Conservation (phyloP, 2,113 vertebrate genomes). For the Perca flavescens region DNA sequence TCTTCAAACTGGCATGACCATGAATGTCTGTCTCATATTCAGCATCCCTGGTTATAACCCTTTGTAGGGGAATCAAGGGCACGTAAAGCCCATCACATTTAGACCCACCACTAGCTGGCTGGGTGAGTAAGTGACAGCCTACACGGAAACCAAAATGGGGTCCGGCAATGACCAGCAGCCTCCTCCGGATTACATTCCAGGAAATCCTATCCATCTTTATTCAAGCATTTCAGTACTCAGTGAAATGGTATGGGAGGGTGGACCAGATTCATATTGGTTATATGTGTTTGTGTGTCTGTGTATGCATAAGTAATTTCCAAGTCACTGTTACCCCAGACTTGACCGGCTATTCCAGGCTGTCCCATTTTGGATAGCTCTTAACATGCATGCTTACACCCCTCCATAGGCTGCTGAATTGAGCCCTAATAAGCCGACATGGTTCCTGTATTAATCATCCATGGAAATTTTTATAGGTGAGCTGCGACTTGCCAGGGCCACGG, state of each 20-base stretch:
- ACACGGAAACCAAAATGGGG: constrained; percentile 66
- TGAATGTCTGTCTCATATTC: constrained; percentile 70
- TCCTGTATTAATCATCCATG: constrained; percentile 73
- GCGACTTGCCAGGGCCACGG: constrained; percentile 35
- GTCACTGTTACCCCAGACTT: constrained; percentile 24
- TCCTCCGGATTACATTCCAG: constrained; percentile 73
- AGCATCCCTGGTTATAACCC: constrained; percentile 75
- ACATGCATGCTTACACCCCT: constrained; percentile 58
- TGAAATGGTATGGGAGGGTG: constrained; percentile 67
- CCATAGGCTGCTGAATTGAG: constrained; percentile 42
- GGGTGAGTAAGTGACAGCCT: constrained; percentile 71
- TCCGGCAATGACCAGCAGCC: constrained; percentile 75
- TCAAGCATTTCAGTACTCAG: constrained; percentile 74
- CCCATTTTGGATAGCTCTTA: constrained; percentile 42
- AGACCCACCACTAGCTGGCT: constrained; percentile 47
- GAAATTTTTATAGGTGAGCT: constrained; percentile 67
- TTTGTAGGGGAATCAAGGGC: constrained; percentile 79
- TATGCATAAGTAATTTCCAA: constrained; percentile 42
- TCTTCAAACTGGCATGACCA: constrained; percentile 70
- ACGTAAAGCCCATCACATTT: constrained; percentile 72
- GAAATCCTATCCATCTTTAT: constrained; percentile 82
- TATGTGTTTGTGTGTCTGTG: constrained; percentile 46
- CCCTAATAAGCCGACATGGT: constrained; percentile 62
- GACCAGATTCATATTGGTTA: constrained; percentile 72
- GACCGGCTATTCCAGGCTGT: constrained; percentile 14